phyloP scores from a whole-genome alignment of 1,140 invertebrate genomes.

The Aphis gossypii region DNA sequence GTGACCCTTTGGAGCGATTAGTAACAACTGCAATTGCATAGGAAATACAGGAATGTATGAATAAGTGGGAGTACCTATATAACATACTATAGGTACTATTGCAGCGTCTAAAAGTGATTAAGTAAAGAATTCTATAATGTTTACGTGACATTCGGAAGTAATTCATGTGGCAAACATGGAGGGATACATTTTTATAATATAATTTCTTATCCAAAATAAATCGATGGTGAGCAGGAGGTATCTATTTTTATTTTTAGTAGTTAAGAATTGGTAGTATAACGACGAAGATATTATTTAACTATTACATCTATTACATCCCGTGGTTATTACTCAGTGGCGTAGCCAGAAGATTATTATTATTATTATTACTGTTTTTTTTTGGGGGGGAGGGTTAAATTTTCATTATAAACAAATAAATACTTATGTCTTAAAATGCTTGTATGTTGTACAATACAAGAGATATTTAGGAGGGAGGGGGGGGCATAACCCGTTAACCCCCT shows the following conservation, averaged over 20 bases:
- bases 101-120: neutral
- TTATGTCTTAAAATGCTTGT: too few species aligned
- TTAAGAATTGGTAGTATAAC: neutral
- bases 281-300: neutral
- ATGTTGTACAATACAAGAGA: too few species aligned
- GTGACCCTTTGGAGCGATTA: slow-evolving; percentile 9
- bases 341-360: too few species aligned
- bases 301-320: too few species aligned
- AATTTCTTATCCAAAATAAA: neutral
- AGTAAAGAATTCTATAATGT: neutral
- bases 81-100: neutral
- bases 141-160: neutral
- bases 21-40: neutral
- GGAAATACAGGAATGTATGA: neutral
- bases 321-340: neutral
- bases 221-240: neutral
- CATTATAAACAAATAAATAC: too few species aligned
- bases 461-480: too few species aligned
- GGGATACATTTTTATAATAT: neutral
- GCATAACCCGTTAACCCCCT: too few species aligned
- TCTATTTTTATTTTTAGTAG: neutral
- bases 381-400: too few species aligned
- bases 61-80: neutral
- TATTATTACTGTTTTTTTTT: too few species aligned
- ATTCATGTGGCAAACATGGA: neutral